phyloP scores from a whole-genome alignment of 2,113 vertebrate genomes.

The Apodemus speciosus region DNA sequence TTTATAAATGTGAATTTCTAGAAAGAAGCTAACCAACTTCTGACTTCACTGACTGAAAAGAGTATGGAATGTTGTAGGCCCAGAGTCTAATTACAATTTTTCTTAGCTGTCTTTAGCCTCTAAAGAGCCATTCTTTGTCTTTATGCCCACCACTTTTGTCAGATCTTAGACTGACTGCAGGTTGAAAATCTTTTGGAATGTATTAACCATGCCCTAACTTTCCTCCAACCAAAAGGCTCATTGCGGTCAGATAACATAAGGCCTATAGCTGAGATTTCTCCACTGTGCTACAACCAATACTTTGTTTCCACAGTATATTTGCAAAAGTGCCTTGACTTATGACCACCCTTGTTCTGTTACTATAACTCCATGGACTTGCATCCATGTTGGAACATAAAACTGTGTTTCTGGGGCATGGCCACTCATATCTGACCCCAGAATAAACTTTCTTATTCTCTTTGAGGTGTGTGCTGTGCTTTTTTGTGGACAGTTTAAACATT shows the following conservation, averaged over 20 bases:
- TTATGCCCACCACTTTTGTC: background rate
- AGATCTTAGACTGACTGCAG: background rate
- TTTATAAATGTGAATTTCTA: background rate
- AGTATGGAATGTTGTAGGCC: background rate
- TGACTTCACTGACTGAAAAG: background rate
- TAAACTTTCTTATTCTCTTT: background rate
- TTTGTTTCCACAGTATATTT: background rate
- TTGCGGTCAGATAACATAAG: background rate
- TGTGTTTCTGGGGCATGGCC: background rate
- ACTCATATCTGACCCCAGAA: background rate
- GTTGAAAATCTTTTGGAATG: background rate
- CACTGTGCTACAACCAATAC: background rate
- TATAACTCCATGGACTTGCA: background rate
- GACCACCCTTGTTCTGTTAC: background rate
- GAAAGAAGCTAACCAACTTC: background rate
- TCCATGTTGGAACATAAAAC: background rate
- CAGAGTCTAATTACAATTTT: background rate
- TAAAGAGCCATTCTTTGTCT: background rate
- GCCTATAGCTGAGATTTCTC: background rate
- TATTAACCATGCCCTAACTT: background rate
- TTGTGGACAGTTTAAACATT: background rate
- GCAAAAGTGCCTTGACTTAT: background rate
- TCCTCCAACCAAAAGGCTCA: background rate
- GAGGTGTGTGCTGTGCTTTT: background rate
- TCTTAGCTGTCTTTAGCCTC: background rate